Conservation (phyloP, 2,888 invertebrate genomes). For the Gnatocerus cornutus region DNA sequence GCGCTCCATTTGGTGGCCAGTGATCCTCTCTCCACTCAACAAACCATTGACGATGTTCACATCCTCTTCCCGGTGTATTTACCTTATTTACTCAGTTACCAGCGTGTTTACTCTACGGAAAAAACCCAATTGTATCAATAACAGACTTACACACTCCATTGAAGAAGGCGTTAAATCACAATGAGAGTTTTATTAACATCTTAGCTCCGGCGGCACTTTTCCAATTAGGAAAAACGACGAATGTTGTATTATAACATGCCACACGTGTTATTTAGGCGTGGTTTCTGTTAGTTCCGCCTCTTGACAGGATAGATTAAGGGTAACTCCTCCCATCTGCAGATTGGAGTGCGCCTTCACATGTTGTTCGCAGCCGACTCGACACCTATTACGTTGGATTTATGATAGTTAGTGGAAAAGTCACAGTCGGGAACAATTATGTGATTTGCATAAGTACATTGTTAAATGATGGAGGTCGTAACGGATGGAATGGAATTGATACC, state of each 20-base stretch:
- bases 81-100: conserved; percentile 47
- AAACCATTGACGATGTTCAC: conserved; percentile 49
- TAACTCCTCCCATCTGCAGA: conserved; percentile 48
- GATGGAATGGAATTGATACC: conserved; percentile 10
- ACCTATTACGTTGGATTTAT: conserved; percentile 45
- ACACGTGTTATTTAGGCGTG: conserved; percentile 50
- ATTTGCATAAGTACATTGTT: conserved; percentile 34
- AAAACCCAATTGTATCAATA: conserved; percentile 53
- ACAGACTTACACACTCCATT: conserved; percentile 47
- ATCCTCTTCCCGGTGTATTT: conserved; percentile 44
- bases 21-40: conserved; percentile 63
- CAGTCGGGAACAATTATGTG: conserved; percentile 31
- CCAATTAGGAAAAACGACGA: not conserved
- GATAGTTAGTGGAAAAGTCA: conserved; percentile 38
- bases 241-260: too few species aligned
- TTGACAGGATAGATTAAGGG: conserved; percentile 45
- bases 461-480: conserved; percentile 18
- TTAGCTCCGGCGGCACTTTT: too few species aligned
- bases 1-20: conserved; percentile 70
- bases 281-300: conserved; percentile 42
- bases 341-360: conserved; percentile 47
- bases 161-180: conserved; percentile 39
- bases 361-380: conserved; percentile 29
- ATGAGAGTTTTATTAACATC: conserved; percentile 12
- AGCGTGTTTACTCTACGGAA: conserved; percentile 53